Evolutionary conservation across 2,888 invertebrate species (phyloP).

Genomic region (Sipunculus nudus): DNA sequence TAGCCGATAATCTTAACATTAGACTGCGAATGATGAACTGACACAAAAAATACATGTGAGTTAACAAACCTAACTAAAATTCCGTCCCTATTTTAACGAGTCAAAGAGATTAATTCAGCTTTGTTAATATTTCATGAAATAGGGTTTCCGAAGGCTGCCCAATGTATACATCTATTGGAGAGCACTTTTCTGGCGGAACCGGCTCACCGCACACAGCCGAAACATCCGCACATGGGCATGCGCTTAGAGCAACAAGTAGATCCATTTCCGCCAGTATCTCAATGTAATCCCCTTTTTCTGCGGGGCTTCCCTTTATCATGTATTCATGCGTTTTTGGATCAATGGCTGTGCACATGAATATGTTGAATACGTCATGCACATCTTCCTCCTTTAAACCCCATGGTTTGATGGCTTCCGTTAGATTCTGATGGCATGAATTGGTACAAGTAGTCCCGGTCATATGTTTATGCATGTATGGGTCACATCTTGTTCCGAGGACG

Average conservation of each 20-base stretch:
- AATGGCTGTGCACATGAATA: constrained; percentile 25
- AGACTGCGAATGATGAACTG: too few species aligned
- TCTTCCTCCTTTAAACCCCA: constrained; percentile 13
- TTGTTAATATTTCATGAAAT: too few species aligned
- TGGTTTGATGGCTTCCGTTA: constrained; percentile 14
- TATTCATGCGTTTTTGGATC: constrained; percentile 16
- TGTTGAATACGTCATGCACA: constrained; percentile 29
- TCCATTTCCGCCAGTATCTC: constrained; percentile 25
- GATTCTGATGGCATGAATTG: constrained; percentile 20
- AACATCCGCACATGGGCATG: too few species aligned
- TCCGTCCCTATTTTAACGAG: too few species aligned
- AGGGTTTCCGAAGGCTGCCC: too few species aligned
- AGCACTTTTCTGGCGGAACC: too few species aligned
- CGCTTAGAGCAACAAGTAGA: constrained; percentile 23
- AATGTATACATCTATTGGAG: too few species aligned
- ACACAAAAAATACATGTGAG: too few species aligned
- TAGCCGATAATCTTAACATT: too few species aligned
- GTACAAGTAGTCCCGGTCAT: constrained; percentile 2
- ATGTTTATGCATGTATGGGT: constrained; percentile 19
- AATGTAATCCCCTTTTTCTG: constrained; percentile 17
- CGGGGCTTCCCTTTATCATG: constrained; percentile 15
- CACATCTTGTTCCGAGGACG: constrained; percentile 28
- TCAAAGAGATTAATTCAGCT: too few species aligned
- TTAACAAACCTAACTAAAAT: too few species aligned
- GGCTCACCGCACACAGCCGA: too few species aligned